phyloP scores from a whole-genome alignment of 53 echinoderm and acorn worm species.

The Astropecten irregularis region DNA sequence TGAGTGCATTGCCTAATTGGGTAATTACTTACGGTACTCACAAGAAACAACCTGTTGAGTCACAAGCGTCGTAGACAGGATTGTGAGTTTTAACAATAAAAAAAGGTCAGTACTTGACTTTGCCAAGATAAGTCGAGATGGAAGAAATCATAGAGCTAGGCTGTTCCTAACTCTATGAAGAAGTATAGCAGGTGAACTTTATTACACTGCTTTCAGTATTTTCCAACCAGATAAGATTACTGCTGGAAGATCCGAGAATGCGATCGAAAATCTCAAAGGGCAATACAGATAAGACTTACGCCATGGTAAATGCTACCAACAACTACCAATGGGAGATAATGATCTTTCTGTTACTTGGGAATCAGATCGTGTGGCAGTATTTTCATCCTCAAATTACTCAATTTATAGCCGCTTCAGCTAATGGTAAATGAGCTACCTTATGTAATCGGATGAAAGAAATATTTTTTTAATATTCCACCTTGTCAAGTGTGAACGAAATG shows the following conservation, averaged over 20 bases:
- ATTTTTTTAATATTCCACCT: no score
- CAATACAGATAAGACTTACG: background rate
- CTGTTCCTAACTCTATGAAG: no score
- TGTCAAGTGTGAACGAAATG: no score
- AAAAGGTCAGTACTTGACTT: no score
- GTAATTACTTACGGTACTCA: conserved; percentile 46
- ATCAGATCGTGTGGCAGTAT: conserved; percentile 29
- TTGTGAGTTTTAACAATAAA: no score
- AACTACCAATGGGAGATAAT: conserved; percentile 28
- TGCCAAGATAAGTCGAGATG: no score
- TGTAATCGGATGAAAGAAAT: conserved; percentile 17
- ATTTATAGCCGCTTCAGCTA: conserved; percentile 12
- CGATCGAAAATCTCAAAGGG: background rate
- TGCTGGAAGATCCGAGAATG: conserved; percentile 3
- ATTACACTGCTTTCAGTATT: background rate
- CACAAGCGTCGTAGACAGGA: no score
- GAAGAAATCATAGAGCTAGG: no score
- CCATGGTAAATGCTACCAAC: background rate
- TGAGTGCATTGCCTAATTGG: background rate
- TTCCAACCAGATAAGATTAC: conserved; percentile 6
- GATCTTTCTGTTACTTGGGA: conserved; percentile 25
- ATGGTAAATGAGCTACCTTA: conserved; percentile 49
- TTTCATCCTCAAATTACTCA: conserved; percentile 30
- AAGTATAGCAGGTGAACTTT: no score
- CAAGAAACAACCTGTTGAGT: no score